Evolutionary conservation across 2,888 invertebrate species (phyloP).

Genomic region (Timandra comae): DNA sequence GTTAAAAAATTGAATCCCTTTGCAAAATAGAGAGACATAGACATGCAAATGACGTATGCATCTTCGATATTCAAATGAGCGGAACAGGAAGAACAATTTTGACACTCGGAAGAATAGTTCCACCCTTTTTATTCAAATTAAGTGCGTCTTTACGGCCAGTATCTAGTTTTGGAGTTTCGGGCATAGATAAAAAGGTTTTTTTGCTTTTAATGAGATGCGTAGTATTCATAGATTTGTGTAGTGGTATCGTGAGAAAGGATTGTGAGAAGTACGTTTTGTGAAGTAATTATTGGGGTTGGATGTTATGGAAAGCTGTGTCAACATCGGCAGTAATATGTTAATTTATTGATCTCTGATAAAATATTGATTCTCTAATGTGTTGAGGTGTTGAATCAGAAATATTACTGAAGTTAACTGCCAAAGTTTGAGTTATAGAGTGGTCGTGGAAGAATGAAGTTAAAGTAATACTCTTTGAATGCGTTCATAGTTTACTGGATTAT

Average conservation of each 20-base stretch:
- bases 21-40: constrained; percentile 57
- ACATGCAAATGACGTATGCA: constrained; percentile 39
- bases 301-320: constrained; percentile 70
- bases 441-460: no score
- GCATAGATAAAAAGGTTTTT: constrained; percentile 55
- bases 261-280: constrained; percentile 48
- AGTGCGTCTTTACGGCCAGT: constrained; percentile 54
- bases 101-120: constrained; percentile 70
- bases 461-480: no score
- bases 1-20: constrained; percentile 30
- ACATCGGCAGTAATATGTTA: constrained; percentile 63
- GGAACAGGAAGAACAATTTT: constrained; percentile 72
- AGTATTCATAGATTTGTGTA: constrained; percentile 59
- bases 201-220: constrained; percentile 36
- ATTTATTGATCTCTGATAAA: constrained; percentile 40
- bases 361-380: constrained; percentile 26
- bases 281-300: constrained; percentile 60
- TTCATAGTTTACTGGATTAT: no score
- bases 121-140: constrained; percentile 69
- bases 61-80: constrained; percentile 69
- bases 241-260: constrained; percentile 45
- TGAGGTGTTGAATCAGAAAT: no score
- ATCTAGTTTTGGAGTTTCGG: constrained; percentile 41
- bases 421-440: no score
- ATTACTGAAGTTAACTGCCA: no score